phyloP scores from a whole-genome alignment of 2,113 vertebrate genomes.

The Genyomyrus donnyi region DNA sequence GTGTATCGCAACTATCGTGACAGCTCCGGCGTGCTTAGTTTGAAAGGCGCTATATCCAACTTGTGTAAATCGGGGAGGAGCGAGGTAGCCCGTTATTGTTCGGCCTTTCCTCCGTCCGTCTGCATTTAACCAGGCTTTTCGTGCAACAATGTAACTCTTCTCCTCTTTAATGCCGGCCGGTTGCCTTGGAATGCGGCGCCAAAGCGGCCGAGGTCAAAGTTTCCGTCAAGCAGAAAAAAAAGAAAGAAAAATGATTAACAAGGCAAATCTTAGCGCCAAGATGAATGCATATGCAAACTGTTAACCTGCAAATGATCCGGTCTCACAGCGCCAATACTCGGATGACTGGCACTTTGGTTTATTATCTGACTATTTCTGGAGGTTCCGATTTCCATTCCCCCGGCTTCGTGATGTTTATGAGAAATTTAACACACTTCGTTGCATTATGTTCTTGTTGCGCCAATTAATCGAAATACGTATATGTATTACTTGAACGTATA shows the following conservation, averaged over 20 bases:
- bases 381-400: background rate
- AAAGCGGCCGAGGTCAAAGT: slow-evolving; percentile 15
- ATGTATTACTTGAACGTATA: background rate
- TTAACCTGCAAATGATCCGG: background rate
- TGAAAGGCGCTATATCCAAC: background rate
- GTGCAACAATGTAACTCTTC: background rate
- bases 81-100: background rate
- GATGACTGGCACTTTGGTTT: background rate
- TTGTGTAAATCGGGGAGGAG: background rate
- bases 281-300: background rate
- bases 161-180: background rate
- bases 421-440: background rate
- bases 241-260: slow-evolving; percentile 16
- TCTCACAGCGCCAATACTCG: background rate
- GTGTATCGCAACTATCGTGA: background rate
- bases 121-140: background rate
- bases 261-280: background rate
- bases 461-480: background rate
- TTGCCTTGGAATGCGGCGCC: slow-evolving; percentile 8
- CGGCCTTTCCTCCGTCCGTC: background rate
- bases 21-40: background rate
- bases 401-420: background rate
- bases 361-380: background rate
- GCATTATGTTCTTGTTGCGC: background rate
- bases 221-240: background rate